Percentiles rank a stretch among this genome's conserved stretches.
These are phyloP conservation scores for Chiloscyllium plagiosum DNA, from an alignment of 2,113 vertebrate species.

Conservation along the genomic window DNA sequence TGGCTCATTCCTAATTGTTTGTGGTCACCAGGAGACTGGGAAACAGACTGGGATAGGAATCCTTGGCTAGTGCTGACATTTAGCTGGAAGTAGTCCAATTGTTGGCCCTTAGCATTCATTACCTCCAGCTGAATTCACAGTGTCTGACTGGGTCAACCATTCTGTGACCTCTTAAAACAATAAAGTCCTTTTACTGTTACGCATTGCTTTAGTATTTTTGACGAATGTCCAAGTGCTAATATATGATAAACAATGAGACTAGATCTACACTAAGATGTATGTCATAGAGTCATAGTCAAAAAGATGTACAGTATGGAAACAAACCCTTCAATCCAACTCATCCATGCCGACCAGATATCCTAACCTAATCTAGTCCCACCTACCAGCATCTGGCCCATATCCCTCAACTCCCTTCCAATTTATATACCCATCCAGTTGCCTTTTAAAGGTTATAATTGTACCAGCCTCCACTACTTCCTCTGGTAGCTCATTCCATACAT, in stretches of 20 bases:
- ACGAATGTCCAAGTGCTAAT: neutral
- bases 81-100: neutral
- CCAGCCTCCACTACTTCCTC: too few relatives aligned
- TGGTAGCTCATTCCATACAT: too few relatives aligned
- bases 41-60: neutral
- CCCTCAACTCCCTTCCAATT: too few relatives aligned
- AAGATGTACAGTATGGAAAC: too few relatives aligned
- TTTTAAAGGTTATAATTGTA: too few relatives aligned
- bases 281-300: too few relatives aligned
- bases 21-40: neutral
- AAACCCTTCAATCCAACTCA: too few relatives aligned
- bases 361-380: too few relatives aligned
- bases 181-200: neutral
- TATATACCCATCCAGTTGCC: too few relatives aligned
- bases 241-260: neutral
- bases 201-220: neutral
- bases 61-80: neutral
- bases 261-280: neutral
- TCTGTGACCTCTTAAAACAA: neutral
- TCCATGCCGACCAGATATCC: too few relatives aligned
- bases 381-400: too few relatives aligned
- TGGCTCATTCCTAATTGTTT: neutral
- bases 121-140: neutral
- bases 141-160: neutral
- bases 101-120: neutral